Percentiles rank a stretch among this genome's conserved stretches.
phyloP scores from a whole-genome alignment of 2,797 vertebrate species.

The Spinus olivaceus region DNA sequence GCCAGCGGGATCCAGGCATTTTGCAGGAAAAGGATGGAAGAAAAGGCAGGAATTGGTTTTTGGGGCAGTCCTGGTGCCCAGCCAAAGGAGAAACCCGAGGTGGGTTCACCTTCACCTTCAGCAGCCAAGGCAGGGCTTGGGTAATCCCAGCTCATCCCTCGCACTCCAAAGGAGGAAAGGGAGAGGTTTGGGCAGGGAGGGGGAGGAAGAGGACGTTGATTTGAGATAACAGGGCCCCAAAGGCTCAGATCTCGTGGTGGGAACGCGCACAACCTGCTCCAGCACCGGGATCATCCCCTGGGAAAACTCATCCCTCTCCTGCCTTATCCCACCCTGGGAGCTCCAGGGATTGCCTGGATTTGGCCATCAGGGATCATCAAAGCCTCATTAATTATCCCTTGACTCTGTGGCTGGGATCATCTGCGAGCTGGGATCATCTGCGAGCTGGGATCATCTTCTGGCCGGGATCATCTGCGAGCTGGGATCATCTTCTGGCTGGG shows the following conservation, averaged over 20 bases:
- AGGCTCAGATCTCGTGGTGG: neutral
- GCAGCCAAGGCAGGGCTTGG: accelerated
- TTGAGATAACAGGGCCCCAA: neutral
- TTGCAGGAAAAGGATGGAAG: accelerated
- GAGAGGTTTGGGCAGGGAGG: neutral
- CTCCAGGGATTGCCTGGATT: neutral
- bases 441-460: neutral
- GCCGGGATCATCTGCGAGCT: too few relatives aligned
- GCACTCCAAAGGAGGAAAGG: neutral
- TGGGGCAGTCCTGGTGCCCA: neutral
- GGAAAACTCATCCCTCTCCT: neutral
- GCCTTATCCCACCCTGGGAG: accelerated
- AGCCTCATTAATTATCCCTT: neutral
- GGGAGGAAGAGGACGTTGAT: neutral
- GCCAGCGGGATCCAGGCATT: neutral
- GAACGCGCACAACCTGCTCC: neutral
- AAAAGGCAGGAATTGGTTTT: neutral
- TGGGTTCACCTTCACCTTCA: neutral
- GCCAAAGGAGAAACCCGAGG: accelerated
- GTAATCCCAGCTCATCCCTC: neutral
- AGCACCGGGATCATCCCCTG: accelerated
- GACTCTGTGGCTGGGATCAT: neutral
- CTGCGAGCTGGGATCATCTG: too few relatives aligned
- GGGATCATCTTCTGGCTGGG: accelerated
- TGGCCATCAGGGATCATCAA: neutral